Base-by-base conservation (phyloP, 2,888 invertebrate genomes). In the Tortrix viridana region DNA sequence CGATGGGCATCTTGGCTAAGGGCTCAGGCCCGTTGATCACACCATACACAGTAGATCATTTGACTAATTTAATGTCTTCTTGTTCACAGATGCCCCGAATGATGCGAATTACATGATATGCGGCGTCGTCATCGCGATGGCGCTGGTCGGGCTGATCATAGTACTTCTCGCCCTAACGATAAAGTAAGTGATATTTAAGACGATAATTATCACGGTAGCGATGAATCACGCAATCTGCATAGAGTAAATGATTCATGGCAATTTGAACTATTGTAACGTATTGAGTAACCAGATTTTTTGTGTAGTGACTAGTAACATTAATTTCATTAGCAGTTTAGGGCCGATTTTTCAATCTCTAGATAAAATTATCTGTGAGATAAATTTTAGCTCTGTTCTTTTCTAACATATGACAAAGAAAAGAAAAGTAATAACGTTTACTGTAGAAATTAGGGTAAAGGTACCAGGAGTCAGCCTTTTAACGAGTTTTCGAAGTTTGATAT, bases 51-150 rank as follows among this genome's bases (percentile, higher is more conserved):
- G n/a, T n/a, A n/a, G n/a, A n/a, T 61, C 22, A 44, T 16, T 19
- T 14, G 2, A 54, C 67, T 74, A 71, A 71, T 72, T 71, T 64
- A 60, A 3, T 60, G 75, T 81, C 81, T 67, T 74, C 75, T 91
- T 89, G 80, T 96, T 96, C 46, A 26, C 95, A 96, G 96, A 96
- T 94, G 96, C 95, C 79, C 96, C 96, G 66, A 95, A 94, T 90
- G 96, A 96, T 92, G 95, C 95, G 87, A 93, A 96, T 88, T 96
- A 96, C 93, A 96, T 96, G 95, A 95, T 96, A 89, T 95, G 95
- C 81, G 96, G 96, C 69, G 96, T 96, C 74, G 93, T 96, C 80
- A 96, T 96, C 84, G 96, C 96, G 71, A 96, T 96, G 96, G 93
- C 96, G 77, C 93, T 96, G 77, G 96, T 96, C 70, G 96, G 95